Evolutionary conservation across 2,797 vertebrate species (phyloP).

Genomic region (Typhlichthys eigenmanni): DNA sequence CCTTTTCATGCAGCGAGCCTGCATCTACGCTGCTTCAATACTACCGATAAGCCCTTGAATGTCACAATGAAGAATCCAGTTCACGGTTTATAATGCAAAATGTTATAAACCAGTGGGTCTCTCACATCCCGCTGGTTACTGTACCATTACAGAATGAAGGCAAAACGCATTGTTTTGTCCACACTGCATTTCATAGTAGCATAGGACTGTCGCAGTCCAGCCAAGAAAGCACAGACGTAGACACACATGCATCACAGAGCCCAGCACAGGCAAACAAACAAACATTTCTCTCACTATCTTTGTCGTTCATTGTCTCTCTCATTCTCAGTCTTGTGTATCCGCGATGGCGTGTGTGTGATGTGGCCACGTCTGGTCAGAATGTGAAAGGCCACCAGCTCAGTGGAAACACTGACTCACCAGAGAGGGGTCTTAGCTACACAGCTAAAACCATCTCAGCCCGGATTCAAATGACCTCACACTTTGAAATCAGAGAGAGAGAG

Average conservation of each 20-base stretch:
- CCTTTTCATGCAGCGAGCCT: constrained; percentile 16
- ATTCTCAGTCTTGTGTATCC: constrained; percentile 32
- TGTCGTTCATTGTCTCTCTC: constrained; percentile 24
- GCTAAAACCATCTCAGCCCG: constrained; percentile 51
- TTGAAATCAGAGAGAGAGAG: constrained; percentile 10
- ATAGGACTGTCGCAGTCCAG: background rate
- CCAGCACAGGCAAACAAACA: constrained; percentile 7
- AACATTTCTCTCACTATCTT: background rate
- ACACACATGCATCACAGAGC: background rate
- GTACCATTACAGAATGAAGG: too few species aligned
- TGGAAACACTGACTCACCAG: constrained; percentile 74
- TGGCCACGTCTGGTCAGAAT: constrained; percentile 44
- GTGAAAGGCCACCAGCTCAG: constrained; percentile 44
- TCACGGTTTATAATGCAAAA: constrained; percentile 25
- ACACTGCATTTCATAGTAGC: constrained; percentile 16
- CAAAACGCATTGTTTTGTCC: constrained; percentile 3
- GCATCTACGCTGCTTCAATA: constrained; percentile 37
- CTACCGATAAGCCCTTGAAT: constrained; percentile 43
- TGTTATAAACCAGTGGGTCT: background rate
- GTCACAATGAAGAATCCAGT: constrained; percentile 42
- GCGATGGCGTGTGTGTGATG: constrained; percentile 26
- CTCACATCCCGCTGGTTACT: constrained; percentile 22
- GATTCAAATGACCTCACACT: constrained; percentile 16
- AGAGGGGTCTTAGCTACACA: constrained; percentile 41
- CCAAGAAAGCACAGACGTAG: background rate